Evolutionary conservation across 2,888 invertebrate genomes (phyloP).

Genomic region (Operophtera brumata): DNA sequence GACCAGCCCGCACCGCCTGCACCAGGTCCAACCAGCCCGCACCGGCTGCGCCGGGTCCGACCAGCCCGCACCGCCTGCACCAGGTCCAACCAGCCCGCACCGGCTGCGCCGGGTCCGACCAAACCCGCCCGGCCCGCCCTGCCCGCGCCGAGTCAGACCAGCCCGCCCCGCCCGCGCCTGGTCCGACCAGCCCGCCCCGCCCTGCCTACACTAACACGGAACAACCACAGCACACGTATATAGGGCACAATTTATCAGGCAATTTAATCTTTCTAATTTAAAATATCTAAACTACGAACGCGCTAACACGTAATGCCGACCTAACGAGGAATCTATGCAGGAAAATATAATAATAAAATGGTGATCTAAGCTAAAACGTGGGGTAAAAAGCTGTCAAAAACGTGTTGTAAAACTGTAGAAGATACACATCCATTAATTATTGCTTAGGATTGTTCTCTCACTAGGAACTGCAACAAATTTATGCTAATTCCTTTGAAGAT

Average conservation of each 20-base stretch:
- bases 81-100: constrained; percentile 42
- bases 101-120: too few relatives aligned
- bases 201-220: constrained; percentile 41
- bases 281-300: constrained; percentile 20
- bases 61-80: constrained; percentile 32
- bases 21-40: constrained; percentile 42
- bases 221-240: constrained; percentile 56
- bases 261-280: constrained; percentile 27
- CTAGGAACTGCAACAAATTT: constrained; percentile 57
- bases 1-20: constrained; percentile 42
- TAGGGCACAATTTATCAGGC: constrained; percentile 38
- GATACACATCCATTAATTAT: constrained; percentile 75
- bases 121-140: constrained; percentile 40
- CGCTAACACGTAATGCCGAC: constrained; percentile 17
- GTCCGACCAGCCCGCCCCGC: constrained; percentile 43
- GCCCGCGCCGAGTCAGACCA: too few relatives aligned
- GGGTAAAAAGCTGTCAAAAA: constrained; percentile 39
- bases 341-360: constrained; percentile 18
- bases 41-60: too few relatives aligned
- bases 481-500: constrained; percentile 12
- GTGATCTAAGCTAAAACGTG: constrained; percentile 42
- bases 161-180: constrained; percentile 34
- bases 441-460: constrained; percentile 61
- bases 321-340: constrained; percentile 12
- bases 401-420: constrained; percentile 51